These are phyloP conservation scores for Myanophis thanlyinensis DNA, from an alignment of 2,113 vertebrate genomes.

Conservation along the genomic window DNA sequence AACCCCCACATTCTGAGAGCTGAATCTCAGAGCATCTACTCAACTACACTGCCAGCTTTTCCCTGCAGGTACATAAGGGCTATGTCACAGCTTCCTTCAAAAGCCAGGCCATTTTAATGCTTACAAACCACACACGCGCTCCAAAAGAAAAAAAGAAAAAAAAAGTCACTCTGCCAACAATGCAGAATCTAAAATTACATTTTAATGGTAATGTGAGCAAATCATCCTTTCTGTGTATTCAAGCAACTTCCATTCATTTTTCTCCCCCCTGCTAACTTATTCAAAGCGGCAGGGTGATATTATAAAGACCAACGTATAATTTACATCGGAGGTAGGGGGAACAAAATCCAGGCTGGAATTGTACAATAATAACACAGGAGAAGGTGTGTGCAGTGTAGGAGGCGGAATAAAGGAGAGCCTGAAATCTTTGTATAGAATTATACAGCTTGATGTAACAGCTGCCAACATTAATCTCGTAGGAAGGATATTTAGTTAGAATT, in stretches of 20 bases:
- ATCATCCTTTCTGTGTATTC: slow-evolving; percentile 37
- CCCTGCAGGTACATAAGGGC: background rate
- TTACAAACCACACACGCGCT: background rate
- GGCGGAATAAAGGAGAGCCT: background rate
- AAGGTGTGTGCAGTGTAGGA: background rate
- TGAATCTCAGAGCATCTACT: background rate
- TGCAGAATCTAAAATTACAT: slow-evolving; percentile 50
- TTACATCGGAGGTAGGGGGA: background rate
- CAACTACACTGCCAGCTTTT: background rate
- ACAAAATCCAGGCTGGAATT: slow-evolving; percentile 16
- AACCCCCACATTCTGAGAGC: background rate
- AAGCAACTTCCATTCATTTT: slow-evolving; percentile 20
- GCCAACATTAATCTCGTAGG: background rate
- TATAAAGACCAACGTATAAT: slow-evolving; percentile 29
- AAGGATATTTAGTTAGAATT: background rate
- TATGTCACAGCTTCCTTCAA: slow-evolving; percentile 39
- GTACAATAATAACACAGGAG: slow-evolving; percentile 29
- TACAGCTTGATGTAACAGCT: background rate
- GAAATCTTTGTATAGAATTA: background rate
- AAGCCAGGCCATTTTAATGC: slow-evolving; percentile 30
- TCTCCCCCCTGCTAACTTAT: background rate
- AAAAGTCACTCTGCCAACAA: slow-evolving; percentile 44
- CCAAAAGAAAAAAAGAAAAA: too few relatives aligned
- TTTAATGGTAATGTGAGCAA: slow-evolving; percentile 45
- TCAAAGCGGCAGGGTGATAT: slow-evolving; percentile 22